Conservation (phyloP, 2,888 invertebrate species). For the Rhyacophila evoluta region DNA sequence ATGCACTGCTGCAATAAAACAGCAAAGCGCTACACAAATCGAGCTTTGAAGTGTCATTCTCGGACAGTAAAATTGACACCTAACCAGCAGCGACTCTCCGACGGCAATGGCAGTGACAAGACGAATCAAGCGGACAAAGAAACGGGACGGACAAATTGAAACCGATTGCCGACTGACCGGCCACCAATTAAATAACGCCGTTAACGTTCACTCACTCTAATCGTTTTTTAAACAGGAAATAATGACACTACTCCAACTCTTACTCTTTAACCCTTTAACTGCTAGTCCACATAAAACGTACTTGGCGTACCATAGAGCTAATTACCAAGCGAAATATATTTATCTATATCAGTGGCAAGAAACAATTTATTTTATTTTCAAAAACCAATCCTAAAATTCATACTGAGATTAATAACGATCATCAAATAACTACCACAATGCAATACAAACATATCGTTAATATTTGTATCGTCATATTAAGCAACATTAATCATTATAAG, state of each 20-base stretch:
- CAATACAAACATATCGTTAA: no score
- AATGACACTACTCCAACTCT: background rate
- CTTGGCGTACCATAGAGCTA: background rate
- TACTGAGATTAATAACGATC: no score
- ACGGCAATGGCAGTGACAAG: background rate
- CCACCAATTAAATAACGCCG: slow-evolving; percentile 13
- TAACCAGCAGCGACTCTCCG: background rate
- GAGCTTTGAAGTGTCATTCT: background rate
- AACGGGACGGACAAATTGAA: background rate
- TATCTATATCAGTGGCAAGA: no score
- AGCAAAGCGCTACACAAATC: slow-evolving; percentile 28
- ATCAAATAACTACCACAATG: no score
- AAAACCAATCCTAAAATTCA: no score
- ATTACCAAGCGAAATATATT: no score
- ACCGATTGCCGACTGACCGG: slow-evolving; percentile 7
- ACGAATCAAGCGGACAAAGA: background rate
- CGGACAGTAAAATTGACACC: background rate
- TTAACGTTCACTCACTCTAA: slow-evolving; percentile 11
- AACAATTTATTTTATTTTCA: no score
- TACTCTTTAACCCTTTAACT: background rate
- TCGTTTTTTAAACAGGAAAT: slow-evolving; percentile 18
- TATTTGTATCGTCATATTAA: no score
- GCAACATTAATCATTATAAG: no score
- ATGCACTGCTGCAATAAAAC: slow-evolving; percentile 30
- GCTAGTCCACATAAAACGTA: background rate